Evolutionary conservation across 2,888 invertebrate species (phyloP).

Genomic region (Epinotia bilunana): DNA sequence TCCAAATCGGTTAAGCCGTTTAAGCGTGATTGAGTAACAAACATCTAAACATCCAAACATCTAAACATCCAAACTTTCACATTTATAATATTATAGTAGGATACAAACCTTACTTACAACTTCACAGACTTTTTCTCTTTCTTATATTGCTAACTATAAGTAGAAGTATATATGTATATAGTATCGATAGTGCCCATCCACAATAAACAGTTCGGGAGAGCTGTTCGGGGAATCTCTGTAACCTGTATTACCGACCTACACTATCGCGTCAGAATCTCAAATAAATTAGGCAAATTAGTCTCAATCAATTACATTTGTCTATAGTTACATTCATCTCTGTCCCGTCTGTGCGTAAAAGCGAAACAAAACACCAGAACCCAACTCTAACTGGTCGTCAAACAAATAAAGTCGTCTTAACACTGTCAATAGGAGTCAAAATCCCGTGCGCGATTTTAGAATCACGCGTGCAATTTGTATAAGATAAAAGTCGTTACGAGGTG

Average conservation of each 20-base stretch:
- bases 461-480: slow-evolving; percentile 9
- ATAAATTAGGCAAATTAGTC: slow-evolving; percentile 37
- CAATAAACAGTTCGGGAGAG: too few species aligned
- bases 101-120: too few species aligned
- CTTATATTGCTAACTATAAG: too few species aligned
- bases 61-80: too few species aligned
- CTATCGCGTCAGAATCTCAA: slow-evolving; percentile 1
- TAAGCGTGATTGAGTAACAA: too few species aligned
- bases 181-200: too few species aligned
- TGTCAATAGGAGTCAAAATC: slow-evolving; percentile 31
- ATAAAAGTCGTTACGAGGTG: neutral
- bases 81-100: too few species aligned
- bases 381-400: slow-evolving; percentile 45
- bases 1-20: too few species aligned
- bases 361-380: slow-evolving; percentile 44
- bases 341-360: slow-evolving; percentile 27
- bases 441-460: slow-evolving; percentile 12
- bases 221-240: too few species aligned
- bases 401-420: slow-evolving; percentile 44
- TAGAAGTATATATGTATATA: too few species aligned
- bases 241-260: neutral
- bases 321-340: slow-evolving; percentile 25
- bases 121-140: too few species aligned
- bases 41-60: too few species aligned
- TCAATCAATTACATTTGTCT: slow-evolving; percentile 30